Conservation (phyloP, 2,797 vertebrate genomes). For the Coracias cyanogaster region DNA sequence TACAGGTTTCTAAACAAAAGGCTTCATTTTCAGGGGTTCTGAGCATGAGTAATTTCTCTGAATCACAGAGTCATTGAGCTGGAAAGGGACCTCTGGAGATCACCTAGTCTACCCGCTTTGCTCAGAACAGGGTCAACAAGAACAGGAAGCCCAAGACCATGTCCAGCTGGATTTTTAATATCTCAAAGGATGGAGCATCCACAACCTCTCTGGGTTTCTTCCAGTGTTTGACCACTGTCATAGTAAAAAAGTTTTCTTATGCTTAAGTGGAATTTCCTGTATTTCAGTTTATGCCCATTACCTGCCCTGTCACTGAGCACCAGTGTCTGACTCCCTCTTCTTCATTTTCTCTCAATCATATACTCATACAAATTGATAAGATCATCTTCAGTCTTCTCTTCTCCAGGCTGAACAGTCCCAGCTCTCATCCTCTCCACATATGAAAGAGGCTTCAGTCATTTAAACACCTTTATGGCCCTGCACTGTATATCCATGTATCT, state of each 20-base stretch:
- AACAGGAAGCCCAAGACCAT: background rate
- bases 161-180: background rate
- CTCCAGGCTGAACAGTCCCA: background rate
- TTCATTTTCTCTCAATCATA: background rate
- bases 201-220: background rate
- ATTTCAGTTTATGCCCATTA: background rate
- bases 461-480: background rate
- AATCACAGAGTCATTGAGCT: background rate
- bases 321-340: background rate
- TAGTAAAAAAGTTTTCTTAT: background rate
- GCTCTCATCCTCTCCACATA: background rate
- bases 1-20: background rate
- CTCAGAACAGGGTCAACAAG: background rate
- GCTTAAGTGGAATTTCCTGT: background rate
- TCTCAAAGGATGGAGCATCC: background rate
- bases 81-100: background rate
- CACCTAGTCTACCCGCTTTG: fast-evolving
- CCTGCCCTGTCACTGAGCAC: no score
- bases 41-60: background rate
- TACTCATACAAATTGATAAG: background rate
- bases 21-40: background rate
- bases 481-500: background rate
- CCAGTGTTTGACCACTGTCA: background rate
- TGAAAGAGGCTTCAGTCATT: background rate
- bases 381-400: background rate